Percentiles rank a stretch among this genome's conserved stretches.
phyloP scores from a whole-genome alignment of 1,140 invertebrate species.

The Leguminivora glycinivorella region DNA sequence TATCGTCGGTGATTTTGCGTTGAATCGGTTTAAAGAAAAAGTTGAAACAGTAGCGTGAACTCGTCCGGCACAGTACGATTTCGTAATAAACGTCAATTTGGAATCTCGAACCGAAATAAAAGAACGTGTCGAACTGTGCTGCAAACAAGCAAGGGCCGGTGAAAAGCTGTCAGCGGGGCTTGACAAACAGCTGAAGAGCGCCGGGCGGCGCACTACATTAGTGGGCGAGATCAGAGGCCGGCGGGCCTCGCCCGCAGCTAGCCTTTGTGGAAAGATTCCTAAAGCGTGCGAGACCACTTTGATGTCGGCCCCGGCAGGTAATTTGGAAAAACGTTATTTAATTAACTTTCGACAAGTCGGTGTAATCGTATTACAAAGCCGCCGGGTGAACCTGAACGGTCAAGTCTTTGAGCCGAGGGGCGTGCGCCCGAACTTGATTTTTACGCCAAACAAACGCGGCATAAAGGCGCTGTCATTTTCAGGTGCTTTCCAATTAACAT shows the following conservation, averaged over 20 bases:
- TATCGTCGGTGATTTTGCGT: background rate
- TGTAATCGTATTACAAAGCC: constrained; percentile 77
- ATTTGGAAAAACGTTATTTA: constrained; percentile 78
- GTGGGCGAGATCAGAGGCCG: constrained; percentile 53
- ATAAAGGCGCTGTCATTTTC: constrained; percentile 74
- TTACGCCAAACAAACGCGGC: constrained; percentile 63
- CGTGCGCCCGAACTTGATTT: constrained; percentile 61
- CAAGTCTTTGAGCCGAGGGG: constrained; percentile 65
- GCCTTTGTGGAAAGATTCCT: constrained; percentile 71
- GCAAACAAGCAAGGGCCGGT: constrained; percentile 1
- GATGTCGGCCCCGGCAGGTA: constrained; percentile 70
- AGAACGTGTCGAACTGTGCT: constrained; percentile 14
- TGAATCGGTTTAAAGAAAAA: too few relatives aligned
- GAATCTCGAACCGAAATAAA: constrained; percentile 8
- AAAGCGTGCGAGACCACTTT: constrained; percentile 63
- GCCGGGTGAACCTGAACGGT: constrained; percentile 61
- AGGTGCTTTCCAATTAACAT: constrained; percentile 77
- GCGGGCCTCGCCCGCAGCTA: constrained; percentile 61
- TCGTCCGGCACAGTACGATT: background rate
- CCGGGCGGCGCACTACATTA: constrained; percentile 58
- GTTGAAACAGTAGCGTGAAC: too few relatives aligned
- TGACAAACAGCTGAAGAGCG: constrained; percentile 58
- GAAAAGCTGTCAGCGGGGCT: constrained; percentile 32
- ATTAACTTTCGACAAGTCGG: constrained; percentile 77
- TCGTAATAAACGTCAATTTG: constrained; percentile 1